These are phyloP conservation scores for Actias luna DNA, from an alignment of 2,888 invertebrate genomes.

Conservation along the genomic window DNA sequence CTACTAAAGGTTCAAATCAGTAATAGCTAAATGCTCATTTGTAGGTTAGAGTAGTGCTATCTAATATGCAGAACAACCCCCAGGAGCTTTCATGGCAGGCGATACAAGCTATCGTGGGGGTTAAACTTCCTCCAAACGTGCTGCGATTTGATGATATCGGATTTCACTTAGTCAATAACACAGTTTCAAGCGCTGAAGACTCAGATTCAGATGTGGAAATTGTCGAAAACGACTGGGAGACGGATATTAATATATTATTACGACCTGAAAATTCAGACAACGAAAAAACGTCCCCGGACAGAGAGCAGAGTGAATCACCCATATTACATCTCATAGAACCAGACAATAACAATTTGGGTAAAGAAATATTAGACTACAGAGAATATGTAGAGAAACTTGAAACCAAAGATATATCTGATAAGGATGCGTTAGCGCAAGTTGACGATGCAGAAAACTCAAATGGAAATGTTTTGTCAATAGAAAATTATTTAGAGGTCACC, in stretches of 20 bases:
- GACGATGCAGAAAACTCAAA: conserved; percentile 76
- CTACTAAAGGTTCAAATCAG: conserved; percentile 44
- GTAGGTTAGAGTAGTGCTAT: conserved; percentile 81
- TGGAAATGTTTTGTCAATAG: conserved; percentile 78
- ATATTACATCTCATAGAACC: conserved; percentile 74
- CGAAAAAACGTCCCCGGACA: conserved; percentile 70
- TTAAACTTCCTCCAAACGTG: conserved; percentile 78
- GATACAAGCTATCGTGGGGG: conserved; percentile 81
- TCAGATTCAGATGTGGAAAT: conserved; percentile 80
- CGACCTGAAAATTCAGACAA: conserved; percentile 75
- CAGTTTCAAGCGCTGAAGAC: conserved; percentile 72
- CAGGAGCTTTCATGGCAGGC: conserved; percentile 83
- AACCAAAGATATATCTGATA: conserved; percentile 67
- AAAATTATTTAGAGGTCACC: conserved; percentile 79
- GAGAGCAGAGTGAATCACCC: conserved; percentile 72
- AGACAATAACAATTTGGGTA: conserved; percentile 71
- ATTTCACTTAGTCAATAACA: conserved; percentile 74
- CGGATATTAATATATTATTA: conserved; percentile 73
- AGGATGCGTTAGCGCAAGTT: conserved; percentile 57
- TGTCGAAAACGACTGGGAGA: conserved; percentile 78
- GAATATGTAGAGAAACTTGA: conserved; percentile 68
- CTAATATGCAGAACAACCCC: conserved; percentile 83
- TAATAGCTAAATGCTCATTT: conserved; percentile 76
- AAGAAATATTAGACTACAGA: conserved; percentile 66
- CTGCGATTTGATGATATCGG: conserved; percentile 80